Percentiles rank a stretch among this genome's conserved stretches.
These are phyloP conservation scores for Neotoma lepida DNA, from an alignment of 2,113 vertebrate species.

Conservation along the genomic window DNA sequence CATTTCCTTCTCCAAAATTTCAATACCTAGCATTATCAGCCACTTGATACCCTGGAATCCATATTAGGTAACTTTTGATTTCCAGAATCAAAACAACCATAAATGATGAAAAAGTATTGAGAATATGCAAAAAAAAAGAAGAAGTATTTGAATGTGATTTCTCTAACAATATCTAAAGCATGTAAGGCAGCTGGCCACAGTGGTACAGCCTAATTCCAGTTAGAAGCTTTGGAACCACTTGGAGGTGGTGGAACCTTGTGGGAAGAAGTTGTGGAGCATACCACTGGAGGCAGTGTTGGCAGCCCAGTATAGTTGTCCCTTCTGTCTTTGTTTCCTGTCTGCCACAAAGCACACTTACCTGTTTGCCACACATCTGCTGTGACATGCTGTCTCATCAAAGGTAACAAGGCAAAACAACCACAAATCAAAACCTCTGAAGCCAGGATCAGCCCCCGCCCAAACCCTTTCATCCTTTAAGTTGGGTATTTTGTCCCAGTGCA, in stretches of 20 bases:
- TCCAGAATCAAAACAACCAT: neutral
- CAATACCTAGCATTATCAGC: neutral
- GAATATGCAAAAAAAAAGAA: neutral
- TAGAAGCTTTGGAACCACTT: neutral
- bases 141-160: neutral
- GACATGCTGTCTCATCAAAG: no score
- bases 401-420: neutral
- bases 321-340: neutral
- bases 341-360: neutral
- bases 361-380: no score
- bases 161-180: neutral
- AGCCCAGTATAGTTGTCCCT: neutral
- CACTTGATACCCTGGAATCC: neutral
- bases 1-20: slow-evolving; percentile 8
- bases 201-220: neutral
- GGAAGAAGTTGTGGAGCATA: no score
- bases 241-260: neutral
- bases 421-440: neutral
- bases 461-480: neutral
- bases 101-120: slow-evolving; percentile 2
- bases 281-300: neutral
- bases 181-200: neutral
- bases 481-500: neutral
- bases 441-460: neutral
- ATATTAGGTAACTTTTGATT: slow-evolving; percentile 18